Evolutionary conservation across 2,113 vertebrate species (phyloP).

Genomic region (Eubucco bourcierii): DNA sequence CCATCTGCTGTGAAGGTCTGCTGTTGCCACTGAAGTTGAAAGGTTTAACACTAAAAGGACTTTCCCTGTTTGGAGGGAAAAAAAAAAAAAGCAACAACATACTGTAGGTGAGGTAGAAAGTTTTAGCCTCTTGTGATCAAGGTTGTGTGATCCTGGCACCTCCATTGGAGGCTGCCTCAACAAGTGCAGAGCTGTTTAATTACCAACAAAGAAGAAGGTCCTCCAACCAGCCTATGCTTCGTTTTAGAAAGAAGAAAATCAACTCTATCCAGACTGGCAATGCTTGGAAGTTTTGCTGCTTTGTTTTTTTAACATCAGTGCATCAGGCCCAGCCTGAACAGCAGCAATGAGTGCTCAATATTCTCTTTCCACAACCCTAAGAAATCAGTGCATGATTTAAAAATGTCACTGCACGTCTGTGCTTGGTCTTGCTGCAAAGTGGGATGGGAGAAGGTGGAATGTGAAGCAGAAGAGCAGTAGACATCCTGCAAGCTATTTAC

Average conservation of each 20-base stretch:
- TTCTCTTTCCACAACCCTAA: constrained; percentile 10
- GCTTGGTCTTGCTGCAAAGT: neutral
- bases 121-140: neutral
- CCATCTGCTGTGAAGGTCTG: neutral
- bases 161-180: neutral
- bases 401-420: constrained; percentile 41
- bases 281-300: neutral
- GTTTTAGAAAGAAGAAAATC: neutral
- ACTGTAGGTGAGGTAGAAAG: neutral
- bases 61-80: neutral
- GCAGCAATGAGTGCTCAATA: neutral
- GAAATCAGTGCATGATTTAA: neutral
- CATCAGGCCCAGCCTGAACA: neutral
- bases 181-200: constrained; percentile 20
- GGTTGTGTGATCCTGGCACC: neutral
- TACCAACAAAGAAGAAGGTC: constrained; percentile 18
- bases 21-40: neutral
- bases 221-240: neutral
- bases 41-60: neutral
- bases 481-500: neutral
- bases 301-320: neutral
- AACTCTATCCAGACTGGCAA: neutral
- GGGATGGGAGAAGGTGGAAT: neutral
- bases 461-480: neutral
- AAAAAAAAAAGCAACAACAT: neutral